Percentiles rank a stretch among this genome's conserved stretches.
Evolutionary conservation across 2,113 vertebrate genomes (phyloP).

Genomic region (Pitta sordida): DNA sequence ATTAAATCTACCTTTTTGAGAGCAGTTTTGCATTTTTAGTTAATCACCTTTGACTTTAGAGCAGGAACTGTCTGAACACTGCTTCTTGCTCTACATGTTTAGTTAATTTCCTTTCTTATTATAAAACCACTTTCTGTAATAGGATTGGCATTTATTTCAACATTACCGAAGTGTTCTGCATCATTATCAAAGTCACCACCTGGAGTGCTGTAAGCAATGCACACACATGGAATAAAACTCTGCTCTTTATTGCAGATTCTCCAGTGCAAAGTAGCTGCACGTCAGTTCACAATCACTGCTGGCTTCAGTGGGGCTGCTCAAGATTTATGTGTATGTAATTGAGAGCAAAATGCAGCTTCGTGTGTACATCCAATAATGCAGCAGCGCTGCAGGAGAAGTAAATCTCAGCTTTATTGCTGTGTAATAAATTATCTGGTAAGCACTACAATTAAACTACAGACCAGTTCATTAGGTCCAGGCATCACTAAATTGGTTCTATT

Average conservation of each 20-base stretch:
- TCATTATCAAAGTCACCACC: conserved; percentile 52
- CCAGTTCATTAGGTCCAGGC: conserved; percentile 26
- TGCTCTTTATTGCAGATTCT: neutral
- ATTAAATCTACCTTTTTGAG: neutral
- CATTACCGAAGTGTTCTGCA: neutral
- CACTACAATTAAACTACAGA: conserved; percentile 41
- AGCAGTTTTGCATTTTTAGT: neutral
- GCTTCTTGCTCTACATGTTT: neutral
- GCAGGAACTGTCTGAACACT: neutral
- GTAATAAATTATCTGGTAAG: conserved; percentile 43
- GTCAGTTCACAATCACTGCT: neutral
- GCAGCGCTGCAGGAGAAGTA: neutral
- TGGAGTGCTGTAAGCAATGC: conserved; percentile 36
- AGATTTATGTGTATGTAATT: conserved; percentile 27
- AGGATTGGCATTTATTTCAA: neutral
- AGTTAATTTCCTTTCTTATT: neutral
- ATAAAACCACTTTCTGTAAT: neutral
- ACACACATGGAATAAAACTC: neutral
- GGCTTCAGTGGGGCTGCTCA: neutral
- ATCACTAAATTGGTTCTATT: conserved; percentile 5
- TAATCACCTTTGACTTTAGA: neutral
- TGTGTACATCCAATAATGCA: conserved; percentile 10
- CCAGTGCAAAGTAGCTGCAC: neutral
- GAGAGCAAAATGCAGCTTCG: conserved; percentile 2
- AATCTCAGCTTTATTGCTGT: conserved; percentile 37